Conservation (phyloP, 2,113 vertebrate genomes). For the Halcyon senegalensis region DNA sequence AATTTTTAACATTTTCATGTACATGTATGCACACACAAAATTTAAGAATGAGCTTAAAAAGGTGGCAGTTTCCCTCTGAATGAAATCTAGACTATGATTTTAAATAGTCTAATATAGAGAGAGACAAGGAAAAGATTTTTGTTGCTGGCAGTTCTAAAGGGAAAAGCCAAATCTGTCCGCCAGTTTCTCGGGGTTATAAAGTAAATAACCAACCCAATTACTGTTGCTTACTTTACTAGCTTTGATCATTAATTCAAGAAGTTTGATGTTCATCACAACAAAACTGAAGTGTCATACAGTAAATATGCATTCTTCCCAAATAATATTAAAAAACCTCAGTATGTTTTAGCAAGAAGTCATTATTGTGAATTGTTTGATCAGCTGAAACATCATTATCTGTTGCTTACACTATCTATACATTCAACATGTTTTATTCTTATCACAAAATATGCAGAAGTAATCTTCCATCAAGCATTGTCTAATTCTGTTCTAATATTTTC, state of each 20-base stretch:
- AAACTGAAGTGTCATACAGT: background rate
- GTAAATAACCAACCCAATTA: background rate
- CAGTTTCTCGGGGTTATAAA: background rate
- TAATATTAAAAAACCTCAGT: background rate
- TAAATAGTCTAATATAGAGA: background rate
- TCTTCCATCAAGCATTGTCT: background rate
- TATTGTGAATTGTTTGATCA: background rate
- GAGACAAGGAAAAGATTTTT: background rate
- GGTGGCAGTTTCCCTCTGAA: background rate
- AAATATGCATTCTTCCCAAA: background rate
- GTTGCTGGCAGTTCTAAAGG: background rate
- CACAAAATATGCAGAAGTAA: background rate
- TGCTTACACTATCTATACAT: background rate
- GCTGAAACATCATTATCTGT: background rate
- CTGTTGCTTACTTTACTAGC: background rate
- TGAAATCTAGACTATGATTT: background rate
- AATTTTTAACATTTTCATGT: background rate
- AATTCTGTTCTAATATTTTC: constrained; percentile 9
- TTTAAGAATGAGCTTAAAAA: background rate
- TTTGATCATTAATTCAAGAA: background rate
- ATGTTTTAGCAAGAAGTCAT: background rate
- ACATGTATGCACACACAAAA: fast-evolving
- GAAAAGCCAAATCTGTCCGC: background rate
- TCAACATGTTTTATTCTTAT: background rate
- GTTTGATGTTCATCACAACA: background rate